phyloP scores from a whole-genome alignment of 2,888 invertebrate species.

The Priapulus caudatus region DNA sequence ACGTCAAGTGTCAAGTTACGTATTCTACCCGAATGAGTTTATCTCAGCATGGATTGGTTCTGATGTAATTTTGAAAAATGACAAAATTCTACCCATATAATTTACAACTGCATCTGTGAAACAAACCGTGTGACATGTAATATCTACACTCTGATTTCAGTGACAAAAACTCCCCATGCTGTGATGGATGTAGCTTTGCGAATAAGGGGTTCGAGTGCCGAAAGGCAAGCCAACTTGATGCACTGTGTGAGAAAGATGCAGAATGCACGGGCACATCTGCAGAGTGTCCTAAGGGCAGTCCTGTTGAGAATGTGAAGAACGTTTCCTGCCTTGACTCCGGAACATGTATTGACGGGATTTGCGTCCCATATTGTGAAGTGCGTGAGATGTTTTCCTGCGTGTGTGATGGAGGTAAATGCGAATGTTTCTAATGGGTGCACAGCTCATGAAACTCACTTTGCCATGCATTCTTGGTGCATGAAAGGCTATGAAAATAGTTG shows the following conservation, averaged over 20 bases:
- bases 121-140: too few species aligned
- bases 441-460: too few species aligned
- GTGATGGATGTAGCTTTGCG: slow-evolving; percentile 78
- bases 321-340: slow-evolving; percentile 81
- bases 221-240: slow-evolving; percentile 83
- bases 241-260: slow-evolving; percentile 37
- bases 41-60: too few species aligned
- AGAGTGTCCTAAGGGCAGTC: slow-evolving; percentile 71
- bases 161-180: slow-evolving; percentile 91
- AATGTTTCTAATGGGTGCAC: too few species aligned
- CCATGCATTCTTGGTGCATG: too few species aligned
- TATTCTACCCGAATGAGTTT: too few species aligned
- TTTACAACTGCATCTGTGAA: too few species aligned
- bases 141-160: too few species aligned
- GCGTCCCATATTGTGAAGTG: slow-evolving; percentile 88
- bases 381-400: slow-evolving; percentile 80
- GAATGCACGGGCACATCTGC: slow-evolving; percentile 56
- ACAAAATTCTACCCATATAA: neutral
- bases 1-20: neutral
- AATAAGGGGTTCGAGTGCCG: slow-evolving; percentile 53
- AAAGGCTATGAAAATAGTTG: too few species aligned
- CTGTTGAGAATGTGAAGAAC: slow-evolving; percentile 69
- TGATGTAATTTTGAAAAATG: slow-evolving; percentile 7
- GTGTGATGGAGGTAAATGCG: slow-evolving; percentile 71
- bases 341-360: slow-evolving; percentile 75